These are phyloP conservation scores for Caenorhabditis uteleia DNA, from an alignment of 2,888 invertebrate genomes.

Conservation along the genomic window DNA sequence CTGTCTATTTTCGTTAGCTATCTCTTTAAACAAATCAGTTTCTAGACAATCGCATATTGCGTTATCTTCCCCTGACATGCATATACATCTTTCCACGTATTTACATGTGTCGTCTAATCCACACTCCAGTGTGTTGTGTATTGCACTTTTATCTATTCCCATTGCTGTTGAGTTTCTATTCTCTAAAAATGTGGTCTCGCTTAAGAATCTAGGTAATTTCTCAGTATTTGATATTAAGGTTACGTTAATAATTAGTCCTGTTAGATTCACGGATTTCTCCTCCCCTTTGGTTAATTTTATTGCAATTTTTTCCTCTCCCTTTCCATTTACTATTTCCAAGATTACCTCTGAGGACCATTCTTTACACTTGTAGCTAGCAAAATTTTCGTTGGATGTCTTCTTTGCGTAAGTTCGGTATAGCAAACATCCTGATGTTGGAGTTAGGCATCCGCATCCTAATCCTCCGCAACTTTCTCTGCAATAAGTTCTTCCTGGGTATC, in stretches of 20 bases:
- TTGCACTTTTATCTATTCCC: no score
- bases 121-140: no score
- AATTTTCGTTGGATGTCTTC: background rate
- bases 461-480: constrained; percentile 5
- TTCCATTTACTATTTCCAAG: background rate
- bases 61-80: background rate
- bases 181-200: no score
- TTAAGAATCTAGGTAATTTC: no score
- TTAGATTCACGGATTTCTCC: no score
- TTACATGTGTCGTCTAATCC: no score
- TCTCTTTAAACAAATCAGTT: background rate
- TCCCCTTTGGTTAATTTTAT: no score
- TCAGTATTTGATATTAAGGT: background rate
- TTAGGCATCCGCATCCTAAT: background rate
- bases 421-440: constrained; percentile 4
- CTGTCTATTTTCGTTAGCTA: background rate
- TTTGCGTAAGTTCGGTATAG: constrained; percentile 8
- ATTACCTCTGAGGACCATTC: background rate
- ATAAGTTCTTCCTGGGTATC: constrained; percentile 3
- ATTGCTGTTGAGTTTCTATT: no score
- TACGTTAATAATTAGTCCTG: background rate
- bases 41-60: background rate
- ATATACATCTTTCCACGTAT: background rate
- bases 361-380: background rate
- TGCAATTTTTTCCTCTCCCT: no score